These are phyloP conservation scores for Cheilinus undulatus DNA, from an alignment of 2,113 vertebrate species.

Conservation along the genomic window DNA sequence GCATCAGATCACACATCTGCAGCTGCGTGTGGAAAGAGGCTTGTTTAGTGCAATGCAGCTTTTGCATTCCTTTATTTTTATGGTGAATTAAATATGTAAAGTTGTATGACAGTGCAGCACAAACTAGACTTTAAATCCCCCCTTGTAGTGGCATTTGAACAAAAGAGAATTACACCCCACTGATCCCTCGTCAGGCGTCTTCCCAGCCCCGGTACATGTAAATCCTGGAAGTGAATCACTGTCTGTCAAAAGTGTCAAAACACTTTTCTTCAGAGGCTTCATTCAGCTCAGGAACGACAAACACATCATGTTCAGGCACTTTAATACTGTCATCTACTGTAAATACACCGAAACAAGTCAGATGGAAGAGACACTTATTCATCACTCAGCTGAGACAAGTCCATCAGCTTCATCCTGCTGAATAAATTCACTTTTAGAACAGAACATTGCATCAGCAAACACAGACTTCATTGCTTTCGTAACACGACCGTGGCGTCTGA, in stretches of 20 bases:
- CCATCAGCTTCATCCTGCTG: slow-evolving; percentile 27
- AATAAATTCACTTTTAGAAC: slow-evolving; percentile 39
- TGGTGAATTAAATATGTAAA: slow-evolving; percentile 36
- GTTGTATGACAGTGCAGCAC: slow-evolving; percentile 32
- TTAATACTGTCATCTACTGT: slow-evolving; percentile 52
- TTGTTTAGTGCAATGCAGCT: no score
- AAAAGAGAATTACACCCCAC: slow-evolving; percentile 53
- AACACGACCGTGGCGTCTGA: slow-evolving; percentile 23
- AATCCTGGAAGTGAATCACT: slow-evolving; percentile 62
- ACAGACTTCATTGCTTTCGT: slow-evolving; percentile 9
- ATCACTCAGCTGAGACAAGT: slow-evolving; percentile 47
- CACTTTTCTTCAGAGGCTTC: slow-evolving; percentile 51
- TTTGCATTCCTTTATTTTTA: slow-evolving; percentile 11
- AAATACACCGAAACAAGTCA: slow-evolving; percentile 54
- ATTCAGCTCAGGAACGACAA: slow-evolving; percentile 43
- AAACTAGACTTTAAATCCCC: slow-evolving; percentile 45
- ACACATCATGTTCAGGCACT: slow-evolving; percentile 29
- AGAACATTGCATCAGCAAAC: slow-evolving; percentile 41
- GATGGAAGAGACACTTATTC: slow-evolving; percentile 34
- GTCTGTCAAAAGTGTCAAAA: slow-evolving; percentile 67
- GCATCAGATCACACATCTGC: no score
- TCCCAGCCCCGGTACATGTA: slow-evolving; percentile 52
- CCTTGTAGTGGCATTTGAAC: slow-evolving; percentile 27
- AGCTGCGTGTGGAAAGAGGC: background rate
- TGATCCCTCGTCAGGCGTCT: slow-evolving; percentile 45